Evolutionary conservation across 2,113 vertebrate species (phyloP), one percentile per base, ranked within the genome.

Genomic region (Crotalus helleri): DNA sequence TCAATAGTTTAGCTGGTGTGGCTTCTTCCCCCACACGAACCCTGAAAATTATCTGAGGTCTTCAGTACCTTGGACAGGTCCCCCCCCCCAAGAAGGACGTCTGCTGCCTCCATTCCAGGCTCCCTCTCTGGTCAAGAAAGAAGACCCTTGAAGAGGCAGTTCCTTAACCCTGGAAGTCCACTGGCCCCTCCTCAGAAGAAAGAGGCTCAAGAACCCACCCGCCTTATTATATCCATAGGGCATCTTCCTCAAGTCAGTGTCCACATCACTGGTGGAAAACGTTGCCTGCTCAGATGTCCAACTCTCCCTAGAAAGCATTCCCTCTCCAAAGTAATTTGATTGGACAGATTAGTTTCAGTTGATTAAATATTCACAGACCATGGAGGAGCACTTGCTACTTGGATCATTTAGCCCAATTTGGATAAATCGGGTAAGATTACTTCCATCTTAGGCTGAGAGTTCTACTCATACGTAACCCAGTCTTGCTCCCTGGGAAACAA

Each of bases 51-150:
- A 81, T 81, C 74, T 10, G 74, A 81, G 74, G 33, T 81, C 74
- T 89, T 89, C 88, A 89, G 88, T 33, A 89, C 88, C 54, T 57
- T 44, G 88, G 88, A 89, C 54, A 89, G 33, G 54, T 58, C 87
- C 54, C 33, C 46, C 46, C 46, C 46, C 46, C 5, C 6, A 58
- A 19, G 87, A 33, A 17, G 51, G 51, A 49, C 0, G 3, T 33
- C 85, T 86, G 46, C 17, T 55, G 51, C 33, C 26, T 29, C 29
- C 15, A n/a, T 29, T 24, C 44, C 46, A 23, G 11, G 46, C 85
- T 51, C 69, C 85, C 13, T 24, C 10, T 5, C 46, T 29, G 44
- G 1, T 87, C 24, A 5, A 26, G 44, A 26, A 46, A 29, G 85
- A 11, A 86, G 49, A 1, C 85, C 26, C 44, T 24, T 12, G 21